A percentile compares a stretch with the other conserved stretches of the same genome.
These are phyloP conservation scores for Drosophila kurseongensis DNA, from an alignment of 1,140 invertebrate genomes.

Conservation along the genomic window DNA sequence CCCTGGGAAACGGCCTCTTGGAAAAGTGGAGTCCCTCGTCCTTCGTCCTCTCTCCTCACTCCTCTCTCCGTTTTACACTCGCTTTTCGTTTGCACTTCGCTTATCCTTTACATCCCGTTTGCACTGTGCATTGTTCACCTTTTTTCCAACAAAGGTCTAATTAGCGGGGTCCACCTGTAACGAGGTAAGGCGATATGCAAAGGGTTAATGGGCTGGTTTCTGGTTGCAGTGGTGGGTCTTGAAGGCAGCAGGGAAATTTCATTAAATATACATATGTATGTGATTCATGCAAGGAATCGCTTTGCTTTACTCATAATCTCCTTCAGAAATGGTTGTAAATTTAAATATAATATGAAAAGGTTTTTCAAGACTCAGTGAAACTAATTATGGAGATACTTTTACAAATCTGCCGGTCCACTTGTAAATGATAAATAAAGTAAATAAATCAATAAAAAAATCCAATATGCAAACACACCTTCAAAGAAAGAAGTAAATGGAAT, in stretches of 20 bases:
- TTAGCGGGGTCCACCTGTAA: slow-evolving; percentile 31
- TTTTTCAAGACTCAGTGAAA: too few relatives aligned
- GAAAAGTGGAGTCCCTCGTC: slow-evolving; percentile 10
- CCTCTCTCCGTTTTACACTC: neutral
- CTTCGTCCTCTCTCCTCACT: neutral
- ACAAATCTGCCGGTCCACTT: too few relatives aligned
- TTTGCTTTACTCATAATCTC: neutral
- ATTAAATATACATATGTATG: neutral
- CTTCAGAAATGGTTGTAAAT: too few relatives aligned
- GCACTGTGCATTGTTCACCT: slow-evolving; percentile 15
- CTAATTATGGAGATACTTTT: too few relatives aligned
- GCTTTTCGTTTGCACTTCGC: neutral
- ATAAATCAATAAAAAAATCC: too few relatives aligned
- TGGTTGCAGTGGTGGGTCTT: slow-evolving; percentile 15
- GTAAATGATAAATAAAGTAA: too few relatives aligned
- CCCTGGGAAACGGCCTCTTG: slow-evolving; percentile 25
- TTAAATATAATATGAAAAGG: too few relatives aligned
- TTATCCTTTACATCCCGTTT: slow-evolving; percentile 40
- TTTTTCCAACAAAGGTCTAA: slow-evolving; percentile 10
- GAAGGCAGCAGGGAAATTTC: neutral
- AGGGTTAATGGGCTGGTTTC: slow-evolving; percentile 22
- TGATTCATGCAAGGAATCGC: neutral
- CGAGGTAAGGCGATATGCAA: slow-evolving; percentile 3
- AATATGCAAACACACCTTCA: too few relatives aligned
- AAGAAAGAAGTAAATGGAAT: too few relatives aligned